These are phyloP conservation scores for Tribolium madens DNA, from an alignment of 1,140 invertebrate genomes.

Conservation along the genomic window DNA sequence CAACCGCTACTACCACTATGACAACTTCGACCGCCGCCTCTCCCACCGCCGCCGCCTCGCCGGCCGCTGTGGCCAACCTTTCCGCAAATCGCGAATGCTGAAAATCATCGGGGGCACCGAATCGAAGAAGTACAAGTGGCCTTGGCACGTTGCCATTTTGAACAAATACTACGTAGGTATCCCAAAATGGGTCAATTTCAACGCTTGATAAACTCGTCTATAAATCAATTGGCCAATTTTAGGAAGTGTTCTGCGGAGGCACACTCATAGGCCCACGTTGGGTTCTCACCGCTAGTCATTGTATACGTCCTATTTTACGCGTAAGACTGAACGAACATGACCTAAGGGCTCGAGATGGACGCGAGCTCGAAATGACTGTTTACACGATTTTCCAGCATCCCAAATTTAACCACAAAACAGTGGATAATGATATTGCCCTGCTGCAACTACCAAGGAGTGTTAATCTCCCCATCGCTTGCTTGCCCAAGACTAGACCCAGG, in stretches of 20 bases:
- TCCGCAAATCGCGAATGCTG: conserved; percentile 68
- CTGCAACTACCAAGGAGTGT: conserved; percentile 76
- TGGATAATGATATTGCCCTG: conserved; percentile 93
- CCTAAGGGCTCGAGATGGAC: conserved; percentile 74
- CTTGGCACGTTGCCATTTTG: conserved; percentile 92
- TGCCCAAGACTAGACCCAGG: conserved; percentile 72
- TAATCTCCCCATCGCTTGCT: conserved; percentile 69
- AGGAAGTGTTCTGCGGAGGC: conserved; percentile 92
- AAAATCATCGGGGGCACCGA: conserved; percentile 89
- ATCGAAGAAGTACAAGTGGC: conserved; percentile 84
- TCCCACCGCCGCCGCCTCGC: background rate
- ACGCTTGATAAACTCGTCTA: background rate
- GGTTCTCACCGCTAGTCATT: conserved; percentile 94
- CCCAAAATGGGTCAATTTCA: conserved; percentile 6
- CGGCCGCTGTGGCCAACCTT: conserved; percentile 56
- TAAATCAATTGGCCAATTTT: conserved; percentile 20
- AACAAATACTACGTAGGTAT: conserved; percentile 80
- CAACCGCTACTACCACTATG: conserved; percentile 54
- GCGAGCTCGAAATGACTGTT: conserved; percentile 81
- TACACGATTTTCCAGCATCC: conserved; percentile 83
- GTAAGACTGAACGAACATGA: conserved; percentile 89
- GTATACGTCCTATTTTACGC: conserved; percentile 81
- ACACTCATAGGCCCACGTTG: conserved; percentile 87
- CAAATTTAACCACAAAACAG: conserved; percentile 86
- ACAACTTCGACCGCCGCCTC: conserved; percentile 42